These are phyloP conservation scores for Bombus consobrinus DNA, from an alignment of 1,140 invertebrate species.

Conservation along the genomic window DNA sequence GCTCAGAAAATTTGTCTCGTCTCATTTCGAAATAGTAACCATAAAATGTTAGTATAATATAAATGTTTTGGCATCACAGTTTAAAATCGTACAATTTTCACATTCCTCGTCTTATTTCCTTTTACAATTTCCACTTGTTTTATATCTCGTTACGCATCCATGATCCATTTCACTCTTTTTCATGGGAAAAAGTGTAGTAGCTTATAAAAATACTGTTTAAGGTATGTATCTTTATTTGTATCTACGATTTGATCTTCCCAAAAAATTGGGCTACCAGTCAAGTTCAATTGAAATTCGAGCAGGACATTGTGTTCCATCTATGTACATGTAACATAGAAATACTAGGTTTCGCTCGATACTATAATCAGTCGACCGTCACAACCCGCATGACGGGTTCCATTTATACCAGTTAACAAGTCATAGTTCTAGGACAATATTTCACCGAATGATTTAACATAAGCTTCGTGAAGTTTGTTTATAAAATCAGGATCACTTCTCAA, in stretches of 20 bases:
- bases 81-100: slow-evolving; percentile 74
- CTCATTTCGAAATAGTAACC: slow-evolving; percentile 59
- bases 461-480: slow-evolving; percentile 93
- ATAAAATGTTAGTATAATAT: slow-evolving; percentile 71
- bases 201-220: slow-evolving; percentile 81
- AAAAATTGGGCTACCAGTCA: slow-evolving; percentile 46
- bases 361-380: slow-evolving; percentile 61
- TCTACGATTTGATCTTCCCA: slow-evolving; percentile 30
- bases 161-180: slow-evolving; percentile 8
- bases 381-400: slow-evolving; percentile 55
- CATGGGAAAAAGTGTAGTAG: slow-evolving; percentile 56
- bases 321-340: slow-evolving; percentile 55
- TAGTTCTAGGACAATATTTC: slow-evolving; percentile 85
- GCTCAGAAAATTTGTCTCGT: slow-evolving; percentile 58
- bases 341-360: slow-evolving; percentile 55
- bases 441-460: slow-evolving; percentile 93
- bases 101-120: background rate
- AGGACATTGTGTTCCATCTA: slow-evolving; percentile 43
- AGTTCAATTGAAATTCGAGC: slow-evolving; percentile 55
- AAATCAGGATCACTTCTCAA: slow-evolving; percentile 94
- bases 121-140: slow-evolving; percentile 20
- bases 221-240: slow-evolving; percentile 58
- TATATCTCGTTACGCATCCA: slow-evolving; percentile 8
- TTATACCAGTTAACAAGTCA: slow-evolving; percentile 16
- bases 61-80: slow-evolving; percentile 81